These are phyloP conservation scores for Lordiphosa stackelbergi DNA, from an alignment of 1,140 invertebrate genomes.

Conservation along the genomic window DNA sequence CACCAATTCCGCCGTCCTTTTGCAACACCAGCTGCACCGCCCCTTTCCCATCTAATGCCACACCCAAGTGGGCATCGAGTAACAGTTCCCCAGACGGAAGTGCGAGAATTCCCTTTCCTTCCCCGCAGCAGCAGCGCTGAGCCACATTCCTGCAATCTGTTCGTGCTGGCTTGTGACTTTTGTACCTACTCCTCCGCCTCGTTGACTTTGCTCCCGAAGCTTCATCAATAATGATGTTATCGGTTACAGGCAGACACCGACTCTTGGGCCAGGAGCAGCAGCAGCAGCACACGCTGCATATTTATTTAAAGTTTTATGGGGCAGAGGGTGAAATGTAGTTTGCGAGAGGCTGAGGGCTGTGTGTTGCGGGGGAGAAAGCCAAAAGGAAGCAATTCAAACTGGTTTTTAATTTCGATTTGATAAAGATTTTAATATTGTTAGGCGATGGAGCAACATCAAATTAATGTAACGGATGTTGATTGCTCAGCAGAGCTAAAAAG, in stretches of 20 bases:
- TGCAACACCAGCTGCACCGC: slow-evolving; percentile 9
- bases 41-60: neutral
- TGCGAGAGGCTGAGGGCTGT: neutral
- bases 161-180: slow-evolving; percentile 43
- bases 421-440: slow-evolving; percentile 72
- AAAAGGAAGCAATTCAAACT: slow-evolving; percentile 64
- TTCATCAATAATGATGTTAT: slow-evolving; percentile 75
- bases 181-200: slow-evolving; percentile 22
- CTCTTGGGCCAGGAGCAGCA: slow-evolving; percentile 9
- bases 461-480: slow-evolving; percentile 70
- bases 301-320: slow-evolving; percentile 74
- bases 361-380: slow-evolving; percentile 4
- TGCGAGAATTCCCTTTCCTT: slow-evolving; percentile 32
- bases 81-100: slow-evolving; percentile 26
- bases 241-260: slow-evolving; percentile 60
- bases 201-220: slow-evolving; percentile 48
- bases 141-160: slow-evolving; percentile 69
- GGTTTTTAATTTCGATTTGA: slow-evolving; percentile 74
- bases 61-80: neutral
- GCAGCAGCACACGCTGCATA: slow-evolving; percentile 59
- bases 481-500: slow-evolving; percentile 42
- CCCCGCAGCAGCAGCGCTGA: slow-evolving; percentile 28
- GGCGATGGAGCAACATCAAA: slow-evolving; percentile 50
- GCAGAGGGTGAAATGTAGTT: slow-evolving; percentile 32
- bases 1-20: slow-evolving; percentile 7